phyloP scores from a whole-genome alignment of 2,113 vertebrate genomes.

The Prolemur simus region DNA sequence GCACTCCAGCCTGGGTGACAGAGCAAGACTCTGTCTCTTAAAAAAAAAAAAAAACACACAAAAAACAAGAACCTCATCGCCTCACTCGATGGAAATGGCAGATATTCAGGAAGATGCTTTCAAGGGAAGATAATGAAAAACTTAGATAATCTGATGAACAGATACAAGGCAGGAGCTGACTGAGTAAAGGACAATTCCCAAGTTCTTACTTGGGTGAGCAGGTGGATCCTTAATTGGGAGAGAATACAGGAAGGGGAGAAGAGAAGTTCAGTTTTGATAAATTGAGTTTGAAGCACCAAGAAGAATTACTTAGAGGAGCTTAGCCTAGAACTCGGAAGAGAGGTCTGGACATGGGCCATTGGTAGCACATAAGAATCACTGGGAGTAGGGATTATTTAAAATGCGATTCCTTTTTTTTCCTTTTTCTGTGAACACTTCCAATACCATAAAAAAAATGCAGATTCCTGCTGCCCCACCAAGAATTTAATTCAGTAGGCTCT shows the following conservation, averaged over 20 bases:
- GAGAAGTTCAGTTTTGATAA: slow-evolving; percentile 31
- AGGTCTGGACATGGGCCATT: not conserved
- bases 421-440: too few relatives aligned
- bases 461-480: not conserved
- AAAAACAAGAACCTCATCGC: not conserved
- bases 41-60: too few relatives aligned
- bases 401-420: not conserved
- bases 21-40: too few relatives aligned
- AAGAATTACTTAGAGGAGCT: not conserved
- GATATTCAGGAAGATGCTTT: not conserved
- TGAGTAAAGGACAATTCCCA: not conserved
- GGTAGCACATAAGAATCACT: not conserved
- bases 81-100: not conserved
- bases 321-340: slow-evolving; percentile 7
- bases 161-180: not conserved
- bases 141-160: not conserved
- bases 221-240: not conserved
- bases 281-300: not conserved
- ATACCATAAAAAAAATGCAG: not conserved
- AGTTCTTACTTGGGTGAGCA: not conserved
- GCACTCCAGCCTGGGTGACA: too few relatives aligned
- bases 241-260: not conserved
- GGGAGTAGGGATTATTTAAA: not conserved
- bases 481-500: not conserved
- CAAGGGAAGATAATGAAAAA: not conserved